phyloP scores from a whole-genome alignment of 1,140 invertebrate species.

The Lycorma delicatula region DNA sequence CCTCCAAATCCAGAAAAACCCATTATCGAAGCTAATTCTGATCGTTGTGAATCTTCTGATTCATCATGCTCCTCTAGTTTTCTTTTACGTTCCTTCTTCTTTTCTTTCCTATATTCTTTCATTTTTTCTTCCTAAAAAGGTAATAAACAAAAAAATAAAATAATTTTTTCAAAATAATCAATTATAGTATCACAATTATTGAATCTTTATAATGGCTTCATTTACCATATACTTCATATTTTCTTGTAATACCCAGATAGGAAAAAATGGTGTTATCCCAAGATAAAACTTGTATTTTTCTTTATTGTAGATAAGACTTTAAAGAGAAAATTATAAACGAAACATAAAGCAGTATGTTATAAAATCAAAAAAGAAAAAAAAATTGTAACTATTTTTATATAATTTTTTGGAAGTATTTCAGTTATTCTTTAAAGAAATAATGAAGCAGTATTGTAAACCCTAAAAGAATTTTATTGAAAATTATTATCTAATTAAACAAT shows the following conservation, averaged over 20 bases:
- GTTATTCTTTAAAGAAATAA: no score
- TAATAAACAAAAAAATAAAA: slow-evolving; percentile 7
- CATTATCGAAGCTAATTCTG: slow-evolving; percentile 91
- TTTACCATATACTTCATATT: not conserved
- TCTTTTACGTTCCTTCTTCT: slow-evolving; percentile 80
- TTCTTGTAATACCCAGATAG: not conserved
- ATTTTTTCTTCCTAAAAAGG: slow-evolving; percentile 74
- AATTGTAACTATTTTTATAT: no score
- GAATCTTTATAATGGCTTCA: not conserved
- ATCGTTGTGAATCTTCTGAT: slow-evolving; percentile 52
- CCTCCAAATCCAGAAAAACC: slow-evolving; percentile 94
- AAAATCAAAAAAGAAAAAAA: no score
- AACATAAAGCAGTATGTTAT: no score
- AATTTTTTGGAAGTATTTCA: no score
- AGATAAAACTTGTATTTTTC: not conserved
- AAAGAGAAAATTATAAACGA: not conserved
- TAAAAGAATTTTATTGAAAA: no score
- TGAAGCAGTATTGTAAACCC: no score
- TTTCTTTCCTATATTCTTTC: slow-evolving; percentile 86
- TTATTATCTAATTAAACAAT: no score
- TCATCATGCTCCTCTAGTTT: slow-evolving; percentile 68
- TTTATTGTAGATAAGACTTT: not conserved
- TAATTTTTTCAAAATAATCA: not conserved
- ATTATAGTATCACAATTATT: not conserved
- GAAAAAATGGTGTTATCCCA: not conserved